These are phyloP conservation scores for Adrianichthys oophorus DNA, from an alignment of 2,797 vertebrate genomes.

Conservation along the genomic window DNA sequence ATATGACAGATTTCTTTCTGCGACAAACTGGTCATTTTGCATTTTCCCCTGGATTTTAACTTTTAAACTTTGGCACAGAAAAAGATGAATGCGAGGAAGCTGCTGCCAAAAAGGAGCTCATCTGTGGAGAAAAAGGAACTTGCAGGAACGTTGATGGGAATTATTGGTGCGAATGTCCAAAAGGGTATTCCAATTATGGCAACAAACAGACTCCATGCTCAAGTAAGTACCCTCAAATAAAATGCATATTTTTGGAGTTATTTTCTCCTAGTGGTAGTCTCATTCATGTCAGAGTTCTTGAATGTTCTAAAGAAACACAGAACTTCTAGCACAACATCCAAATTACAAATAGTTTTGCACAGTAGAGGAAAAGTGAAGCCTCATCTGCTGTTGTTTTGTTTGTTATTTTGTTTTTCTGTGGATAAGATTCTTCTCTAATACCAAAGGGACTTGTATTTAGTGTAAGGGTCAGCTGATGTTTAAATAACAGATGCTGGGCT, in stretches of 20 bases:
- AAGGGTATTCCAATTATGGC: slow-evolving; percentile 70
- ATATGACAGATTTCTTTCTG: neutral
- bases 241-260: neutral
- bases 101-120: rapidly evolving
- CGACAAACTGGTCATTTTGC: neutral
- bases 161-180: slow-evolving; percentile 61
- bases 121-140: slow-evolving; percentile 53
- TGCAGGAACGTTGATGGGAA: slow-evolving; percentile 60
- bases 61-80: slow-evolving; percentile 49
- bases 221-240: slow-evolving; percentile 40
- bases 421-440: neutral
- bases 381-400: too few relatives aligned
- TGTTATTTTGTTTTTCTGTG: neutral
- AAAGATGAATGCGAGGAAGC: slow-evolving; percentile 56
- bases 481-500: neutral
- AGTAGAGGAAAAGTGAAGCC: too few relatives aligned
- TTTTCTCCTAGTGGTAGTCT: neutral
- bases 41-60: neutral
- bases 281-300: too few relatives aligned
- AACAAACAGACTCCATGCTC: slow-evolving; percentile 52
- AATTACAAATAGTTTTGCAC: too few relatives aligned
- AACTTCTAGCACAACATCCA: too few relatives aligned
- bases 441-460: neutral
- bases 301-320: too few relatives aligned
- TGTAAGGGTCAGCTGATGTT: neutral